Evolutionary conservation across 2,797 vertebrate genomes (phyloP), one percentile per base, ranked within the genome.

Genomic region (Avahi laniger): DNA sequence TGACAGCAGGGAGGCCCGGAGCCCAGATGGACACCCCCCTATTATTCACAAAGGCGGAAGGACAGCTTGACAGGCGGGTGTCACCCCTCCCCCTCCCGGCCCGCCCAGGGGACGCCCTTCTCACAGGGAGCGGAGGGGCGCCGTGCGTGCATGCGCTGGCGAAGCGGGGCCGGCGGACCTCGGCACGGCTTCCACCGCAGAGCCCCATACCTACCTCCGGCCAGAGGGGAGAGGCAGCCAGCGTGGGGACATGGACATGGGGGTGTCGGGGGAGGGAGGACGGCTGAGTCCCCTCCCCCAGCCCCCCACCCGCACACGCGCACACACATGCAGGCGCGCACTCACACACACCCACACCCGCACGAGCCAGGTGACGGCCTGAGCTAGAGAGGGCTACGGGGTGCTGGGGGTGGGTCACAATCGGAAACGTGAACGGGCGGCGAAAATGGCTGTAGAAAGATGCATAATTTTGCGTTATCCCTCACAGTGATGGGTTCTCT

Each of bases 401-500:
- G 97, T 90, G 95, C 90, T 48, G 26, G 93, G 97, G 97, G 89
- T 73, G 93, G 94, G 97, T 96, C 96, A 96, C 97, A 95, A 63
- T 80, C 18, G 61, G 97, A 93, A 96, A 95, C n/a, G 97, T 98
- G 97, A 97, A 97, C 67, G n/a, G 73, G 98, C 96, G 97, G 95
- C 89, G 97, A 98, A 97, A 98, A 99, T 99, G 99, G 99, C 99
- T 99, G 99, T 99, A 99, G 99, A 99, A 99, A 99, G 99, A 99
- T 99, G 99, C 99, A 99, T 99, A 99, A 98, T 98, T 98, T 99
- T 98, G 97, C 99, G 98, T 99, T 98, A 98, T 99, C 98, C 98
- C 98, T 99, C 99, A 99, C 99, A 99, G 99, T 99, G 99, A 99
- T 99, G 99, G 99, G 99, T 99, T 99, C 98, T 98, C 99, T 98